Conservation (phyloP, 64 coral and sea anemone genomes). For the Trachythela sp. region DNA sequence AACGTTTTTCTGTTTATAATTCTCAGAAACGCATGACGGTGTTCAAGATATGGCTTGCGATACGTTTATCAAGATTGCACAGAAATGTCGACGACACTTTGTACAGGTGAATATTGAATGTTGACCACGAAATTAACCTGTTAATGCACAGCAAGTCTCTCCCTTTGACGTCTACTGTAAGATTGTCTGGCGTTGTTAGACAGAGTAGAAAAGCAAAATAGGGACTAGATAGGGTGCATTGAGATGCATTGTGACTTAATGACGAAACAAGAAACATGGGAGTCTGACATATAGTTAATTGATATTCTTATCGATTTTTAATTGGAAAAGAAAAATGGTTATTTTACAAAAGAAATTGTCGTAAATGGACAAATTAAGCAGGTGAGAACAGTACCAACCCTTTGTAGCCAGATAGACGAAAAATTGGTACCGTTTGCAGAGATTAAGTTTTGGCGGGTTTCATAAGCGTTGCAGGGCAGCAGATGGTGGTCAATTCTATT, state of each 20-base stretch:
- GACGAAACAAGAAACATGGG: too few relatives aligned
- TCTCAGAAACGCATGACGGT: constrained; percentile 97
- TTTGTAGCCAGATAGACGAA: not conserved
- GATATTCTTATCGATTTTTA: constrained; percentile 2
- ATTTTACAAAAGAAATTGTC: constrained; percentile 10
- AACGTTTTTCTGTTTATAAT: not conserved
- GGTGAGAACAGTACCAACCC: not conserved
- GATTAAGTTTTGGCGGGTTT: too few relatives aligned
- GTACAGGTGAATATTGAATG: constrained; percentile 53
- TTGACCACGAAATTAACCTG: not conserved
- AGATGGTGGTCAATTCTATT: too few relatives aligned
- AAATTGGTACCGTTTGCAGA: too few relatives aligned
- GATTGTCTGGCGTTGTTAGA: too few relatives aligned
- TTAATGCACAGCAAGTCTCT: not conserved
- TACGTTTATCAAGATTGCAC: constrained; percentile 98
- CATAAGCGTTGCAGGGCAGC: too few relatives aligned
- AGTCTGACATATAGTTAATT: not conserved
- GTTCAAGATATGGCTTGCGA: constrained; percentile 99
- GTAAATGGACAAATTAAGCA: constrained; percentile 12
- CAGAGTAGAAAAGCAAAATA: not conserved
- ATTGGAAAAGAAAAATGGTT: constrained; percentile 1
- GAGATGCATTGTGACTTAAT: too few relatives aligned
- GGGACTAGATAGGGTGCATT: too few relatives aligned
- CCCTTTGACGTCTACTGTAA: too few relatives aligned
- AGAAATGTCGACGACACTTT: constrained; percentile 97